Percentiles rank a stretch among this genome's conserved stretches.
These are phyloP conservation scores for Mesorhabditis spiculigera DNA, from an alignment of 2,888 invertebrate genomes.

Conservation along the genomic window DNA sequence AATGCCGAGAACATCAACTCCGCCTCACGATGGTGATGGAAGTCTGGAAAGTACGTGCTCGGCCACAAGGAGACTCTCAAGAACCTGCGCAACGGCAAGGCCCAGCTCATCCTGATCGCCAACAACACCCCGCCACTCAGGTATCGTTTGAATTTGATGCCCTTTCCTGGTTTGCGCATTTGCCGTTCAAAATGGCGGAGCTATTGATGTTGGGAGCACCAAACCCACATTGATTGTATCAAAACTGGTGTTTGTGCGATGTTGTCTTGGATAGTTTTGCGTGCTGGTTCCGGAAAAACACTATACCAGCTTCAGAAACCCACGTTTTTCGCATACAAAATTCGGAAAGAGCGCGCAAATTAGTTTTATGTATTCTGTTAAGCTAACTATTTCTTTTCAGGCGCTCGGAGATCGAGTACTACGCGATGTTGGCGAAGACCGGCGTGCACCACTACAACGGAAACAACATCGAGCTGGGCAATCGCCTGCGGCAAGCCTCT, in stretches of 20 bases:
- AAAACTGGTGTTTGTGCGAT: not conserved
- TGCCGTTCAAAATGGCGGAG: not conserved
- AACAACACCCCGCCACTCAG: slow-evolving; percentile 97
- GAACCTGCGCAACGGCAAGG: slow-evolving; percentile 93
- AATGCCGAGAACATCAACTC: slow-evolving; percentile 98
- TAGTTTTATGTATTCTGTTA: no score
- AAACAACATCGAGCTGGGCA: slow-evolving; percentile 97
- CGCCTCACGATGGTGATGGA: slow-evolving; percentile 96
- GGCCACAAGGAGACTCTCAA: slow-evolving; percentile 97
- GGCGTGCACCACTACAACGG: slow-evolving; percentile 99
- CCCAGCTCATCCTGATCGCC: slow-evolving; percentile 97
- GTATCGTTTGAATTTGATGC: slow-evolving; percentile 64
- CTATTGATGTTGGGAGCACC: no score
- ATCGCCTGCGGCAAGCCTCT: slow-evolving; percentile 99
- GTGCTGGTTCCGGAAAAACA: not conserved
- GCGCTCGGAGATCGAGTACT: slow-evolving; percentile 98
- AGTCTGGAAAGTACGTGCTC: slow-evolving; percentile 94
- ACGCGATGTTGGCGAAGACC: slow-evolving; percentile 97
- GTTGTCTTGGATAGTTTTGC: not conserved
- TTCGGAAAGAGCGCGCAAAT: no score
- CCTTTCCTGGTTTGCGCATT: not conserved
- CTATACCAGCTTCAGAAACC: no score
- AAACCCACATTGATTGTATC: no score
- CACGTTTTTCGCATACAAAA: no score
- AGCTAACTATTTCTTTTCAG: slow-evolving; percentile 64